A percentile compares a stretch with the other conserved stretches of the same genome.
These are phyloP conservation scores for Ctena decussata DNA, from an alignment of 2,888 invertebrate species.

Conservation along the genomic window DNA sequence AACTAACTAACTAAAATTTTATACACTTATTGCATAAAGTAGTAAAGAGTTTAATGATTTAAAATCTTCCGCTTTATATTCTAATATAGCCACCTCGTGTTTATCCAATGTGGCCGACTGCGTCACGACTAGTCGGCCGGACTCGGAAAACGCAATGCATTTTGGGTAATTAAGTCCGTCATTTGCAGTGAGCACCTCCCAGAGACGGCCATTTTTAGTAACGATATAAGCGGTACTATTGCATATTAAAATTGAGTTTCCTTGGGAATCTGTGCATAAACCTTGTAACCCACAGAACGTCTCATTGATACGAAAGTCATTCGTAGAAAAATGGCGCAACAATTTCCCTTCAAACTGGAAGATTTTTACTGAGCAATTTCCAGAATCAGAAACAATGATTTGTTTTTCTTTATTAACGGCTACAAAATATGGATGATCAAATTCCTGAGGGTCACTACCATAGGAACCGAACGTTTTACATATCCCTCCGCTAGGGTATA, in stretches of 20 bases:
- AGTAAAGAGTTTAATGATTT: slow-evolving; percentile 80
- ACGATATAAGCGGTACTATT: slow-evolving; percentile 82
- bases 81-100: slow-evolving; percentile 80
- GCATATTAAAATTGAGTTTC: slow-evolving; percentile 83
- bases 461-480: slow-evolving; percentile 81
- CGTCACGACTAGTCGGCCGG: slow-evolving; percentile 78
- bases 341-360: slow-evolving; percentile 82
- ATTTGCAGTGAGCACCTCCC: slow-evolving; percentile 82
- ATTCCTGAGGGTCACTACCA: slow-evolving; percentile 76
- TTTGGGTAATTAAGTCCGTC: slow-evolving; percentile 82
- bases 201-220: slow-evolving; percentile 83
- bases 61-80: slow-evolving; percentile 82
- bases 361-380: slow-evolving; percentile 84
- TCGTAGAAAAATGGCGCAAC: slow-evolving; percentile 75
- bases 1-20: slow-evolving; percentile 18
- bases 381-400: slow-evolving; percentile 84
- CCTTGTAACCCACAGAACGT: slow-evolving; percentile 81
- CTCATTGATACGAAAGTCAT: slow-evolving; percentile 80
- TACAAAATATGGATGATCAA: slow-evolving; percentile 85
- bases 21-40: slow-evolving; percentile 83
- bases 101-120: slow-evolving; percentile 76
- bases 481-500: slow-evolving; percentile 76
- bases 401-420: slow-evolving; percentile 80
- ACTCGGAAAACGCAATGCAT: slow-evolving; percentile 78
- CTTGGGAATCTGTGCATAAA: slow-evolving; percentile 80